Conservation (phyloP, 2,113 vertebrate species). For the Clarias gariepinus region DNA sequence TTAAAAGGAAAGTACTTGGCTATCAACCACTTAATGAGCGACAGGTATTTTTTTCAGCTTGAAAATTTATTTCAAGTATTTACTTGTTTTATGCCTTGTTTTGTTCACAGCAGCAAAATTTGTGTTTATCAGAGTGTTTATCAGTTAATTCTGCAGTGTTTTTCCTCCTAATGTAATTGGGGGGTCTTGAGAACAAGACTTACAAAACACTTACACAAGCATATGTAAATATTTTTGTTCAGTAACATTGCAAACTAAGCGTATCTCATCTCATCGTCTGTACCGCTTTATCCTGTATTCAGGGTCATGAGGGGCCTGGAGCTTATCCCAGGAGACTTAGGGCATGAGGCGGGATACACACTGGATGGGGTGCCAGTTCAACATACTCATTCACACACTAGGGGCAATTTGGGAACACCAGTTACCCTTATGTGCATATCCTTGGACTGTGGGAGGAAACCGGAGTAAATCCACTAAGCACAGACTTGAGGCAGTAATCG, state of each 20-base stretch:
- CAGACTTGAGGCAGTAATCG: no score
- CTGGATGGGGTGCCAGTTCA: no score
- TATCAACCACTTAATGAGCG: not conserved
- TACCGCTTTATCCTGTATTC: no score
- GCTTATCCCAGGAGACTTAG: no score
- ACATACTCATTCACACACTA: no score
- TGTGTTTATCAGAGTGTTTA: not conserved
- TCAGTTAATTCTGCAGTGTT: not conserved
- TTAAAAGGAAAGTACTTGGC: not conserved
- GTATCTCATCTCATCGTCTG: no score
- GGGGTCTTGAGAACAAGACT: not conserved
- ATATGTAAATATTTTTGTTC: not conserved
- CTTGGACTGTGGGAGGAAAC: no score
- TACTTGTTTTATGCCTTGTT: not conserved
- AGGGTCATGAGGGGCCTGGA: no score
- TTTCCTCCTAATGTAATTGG: not conserved
- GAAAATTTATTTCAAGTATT: not conserved
- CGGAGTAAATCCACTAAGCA: no score
- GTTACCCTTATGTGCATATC: no score
- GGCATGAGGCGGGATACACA: no score
- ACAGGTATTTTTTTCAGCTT: not conserved
- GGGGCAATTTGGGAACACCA: no score
- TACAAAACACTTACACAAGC: not conserved
- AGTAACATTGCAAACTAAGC: not conserved
- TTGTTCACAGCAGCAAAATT: not conserved